A percentile compares a stretch with the other conserved stretches of the same genome.
Evolutionary conservation across 1,140 invertebrate genomes (phyloP).

Genomic region (Solenopsis fugax): DNA sequence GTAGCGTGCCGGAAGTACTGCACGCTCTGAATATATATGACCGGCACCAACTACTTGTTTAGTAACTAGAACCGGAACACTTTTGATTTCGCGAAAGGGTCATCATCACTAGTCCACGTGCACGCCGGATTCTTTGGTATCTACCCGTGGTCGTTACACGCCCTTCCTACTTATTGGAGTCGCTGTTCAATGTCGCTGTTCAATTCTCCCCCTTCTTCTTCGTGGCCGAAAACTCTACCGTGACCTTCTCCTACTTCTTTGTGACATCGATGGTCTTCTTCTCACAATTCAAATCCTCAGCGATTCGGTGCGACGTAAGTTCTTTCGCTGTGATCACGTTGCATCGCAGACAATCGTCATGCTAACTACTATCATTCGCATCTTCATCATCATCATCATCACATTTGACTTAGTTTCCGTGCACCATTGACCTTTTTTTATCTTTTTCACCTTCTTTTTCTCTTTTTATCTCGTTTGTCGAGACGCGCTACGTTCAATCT

Average conservation of each 20-base stretch:
- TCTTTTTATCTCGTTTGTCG: conserved; percentile 28
- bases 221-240: conserved; percentile 29
- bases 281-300: not conserved
- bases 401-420: conserved; percentile 5
- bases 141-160: conserved; percentile 45
- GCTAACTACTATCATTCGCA: not conserved
- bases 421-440: not conserved
- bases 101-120: conserved; percentile 60
- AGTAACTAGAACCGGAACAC: conserved; percentile 48
- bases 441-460: conserved; percentile 13
- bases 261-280: conserved; percentile 29
- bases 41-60: conserved; percentile 25
- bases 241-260: conserved; percentile 42
- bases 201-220: not conserved
- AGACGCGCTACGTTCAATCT: conserved; percentile 83
- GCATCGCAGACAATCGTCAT: conserved; percentile 25
- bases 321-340: conserved; percentile 21
- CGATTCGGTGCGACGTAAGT: not conserved
- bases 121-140: conserved; percentile 57
- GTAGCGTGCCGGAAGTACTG: conserved; percentile 59
- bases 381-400: conserved; percentile 26
- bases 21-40: conserved; percentile 55
- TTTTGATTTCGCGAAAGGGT: conserved; percentile 66
- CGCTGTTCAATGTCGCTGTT: conserved; percentile 8
- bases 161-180: conserved; percentile 52